Evolutionary conservation across 2,888 invertebrate genomes (phyloP), one percentile per base, ranked within the genome.

Genomic region (Parthenolecanium corni): DNA sequence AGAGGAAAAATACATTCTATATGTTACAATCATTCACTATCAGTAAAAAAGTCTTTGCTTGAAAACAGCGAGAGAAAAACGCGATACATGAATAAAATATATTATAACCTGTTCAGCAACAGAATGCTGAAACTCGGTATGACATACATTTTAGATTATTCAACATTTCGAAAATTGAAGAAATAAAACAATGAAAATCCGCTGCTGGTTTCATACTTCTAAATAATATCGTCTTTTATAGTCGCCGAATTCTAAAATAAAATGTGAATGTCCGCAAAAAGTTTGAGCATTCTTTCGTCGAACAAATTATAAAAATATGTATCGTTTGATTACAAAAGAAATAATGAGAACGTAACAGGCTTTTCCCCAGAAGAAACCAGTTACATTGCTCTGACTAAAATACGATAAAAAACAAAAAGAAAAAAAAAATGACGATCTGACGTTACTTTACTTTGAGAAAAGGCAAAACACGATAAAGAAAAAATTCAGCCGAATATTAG

Each of bases 361-460:
- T n/a, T n/a, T n/a, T n/a, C n/a, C n/a, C n/a, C n/a, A n/a, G n/a
- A n/a, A n/a, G n/a, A n/a, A n/a, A n/a, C n/a, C n/a, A n/a, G n/a
- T n/a, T n/a, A n/a, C n/a, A n/a, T n/a, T n/a, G n/a, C n/a, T n/a
- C n/a, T n/a, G n/a, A n/a, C n/a, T n/a, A n/a, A n/a, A n/a, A n/a
- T n/a, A n/a, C n/a, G n/a, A n/a, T n/a, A n/a, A n/a, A n/a, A 49
- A 31, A 58, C 25, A 58, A 47, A 47, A 47, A 24, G 18, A 20
- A 20, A 18, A 44, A 11, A 24, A n/a, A n/a, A n/a, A n/a, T n/a
- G n/a, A n/a, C n/a, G n/a, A n/a, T n/a, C n/a, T n/a, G n/a, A n/a
- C n/a, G n/a, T n/a, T n/a, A n/a, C n/a, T n/a, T n/a, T n/a, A n/a
- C n/a, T n/a, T n/a, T n/a, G n/a, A n/a, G n/a, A n/a, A n/a, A 46